Base-by-base conservation (phyloP, 2,113 vertebrate genomes). In the Trinectes maculatus region DNA sequence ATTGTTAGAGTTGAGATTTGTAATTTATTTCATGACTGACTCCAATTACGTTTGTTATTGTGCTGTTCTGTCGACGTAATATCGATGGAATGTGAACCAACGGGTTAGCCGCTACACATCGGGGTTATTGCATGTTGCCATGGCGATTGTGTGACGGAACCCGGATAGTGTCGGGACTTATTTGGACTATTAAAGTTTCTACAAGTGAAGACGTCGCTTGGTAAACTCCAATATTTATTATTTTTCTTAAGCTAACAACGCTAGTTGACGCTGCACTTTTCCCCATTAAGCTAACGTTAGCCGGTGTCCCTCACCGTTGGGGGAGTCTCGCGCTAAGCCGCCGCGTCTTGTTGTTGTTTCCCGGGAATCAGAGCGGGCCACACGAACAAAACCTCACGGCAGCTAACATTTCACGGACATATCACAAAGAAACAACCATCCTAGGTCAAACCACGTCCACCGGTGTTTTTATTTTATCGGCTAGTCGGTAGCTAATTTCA, bases 301-400 rank as follows among this genome's bases (percentile, higher is more conserved):
- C 15, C 9, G 3, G 1, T 25, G 56, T 11, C 0, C 21, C 6
- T n/a, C n/a, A n/a, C n/a, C n/a, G 1, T 0, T 12, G 21, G 8
- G 1, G 9, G 39, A n/a, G 1, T 21, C 7, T 5, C 19, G 57
- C 3, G 46, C 18, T 67, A 77, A 60, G 19, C 2, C 8, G 36
- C 49, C 4, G 47, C 24, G 48, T 28, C 18, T 57, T 26, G 44
- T 65, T 80, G 62, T 66, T 39, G 63, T 82, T 52, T n/a, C 74
- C 85, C 85, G 85, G 83, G 83, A 78, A 71, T 13, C 49, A 29
- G 48, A 86, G 85, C 77, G 87, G 82, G 75, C 72, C 72, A 73
- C 40, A 43, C 21, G 47, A 28, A 53, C 29, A 46, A 8, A 53
- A 29, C 19, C 51, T 59, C 49, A 39, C n/a, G 0, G 36, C 21